These are phyloP conservation scores for Zaprionus capensis DNA, from an alignment of 1,140 invertebrate genomes.

Conservation along the genomic window DNA sequence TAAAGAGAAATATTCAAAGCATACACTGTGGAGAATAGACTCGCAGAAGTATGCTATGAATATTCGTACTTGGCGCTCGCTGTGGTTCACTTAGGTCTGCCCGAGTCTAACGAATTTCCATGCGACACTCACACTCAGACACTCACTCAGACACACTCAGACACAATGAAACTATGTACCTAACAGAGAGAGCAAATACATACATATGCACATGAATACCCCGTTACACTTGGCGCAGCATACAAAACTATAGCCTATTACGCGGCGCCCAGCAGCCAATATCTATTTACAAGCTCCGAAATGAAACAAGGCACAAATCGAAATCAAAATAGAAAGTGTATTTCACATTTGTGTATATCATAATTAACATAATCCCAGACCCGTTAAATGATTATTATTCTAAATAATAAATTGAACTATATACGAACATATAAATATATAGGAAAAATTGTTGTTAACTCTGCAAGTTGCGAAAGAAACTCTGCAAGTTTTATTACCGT, in stretches of 20 bases:
- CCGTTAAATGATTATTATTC: conserved; percentile 45
- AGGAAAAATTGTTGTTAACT: conserved; percentile 68
- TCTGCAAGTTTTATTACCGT: conserved; percentile 82
- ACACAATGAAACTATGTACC: conserved; percentile 81
- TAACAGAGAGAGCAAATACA: conserved; percentile 74
- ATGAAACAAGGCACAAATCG: conserved; percentile 24
- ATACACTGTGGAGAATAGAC: background rate
- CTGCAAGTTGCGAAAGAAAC: conserved; percentile 39
- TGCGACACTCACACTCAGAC: conserved; percentile 27
- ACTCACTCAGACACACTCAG: conserved; percentile 38
- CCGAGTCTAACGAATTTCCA: conserved; percentile 59
- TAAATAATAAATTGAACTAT: conserved; percentile 50
- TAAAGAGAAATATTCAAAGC: background rate
- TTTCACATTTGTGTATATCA: conserved; percentile 71
- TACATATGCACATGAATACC: conserved; percentile 57
- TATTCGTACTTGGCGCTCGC: background rate
- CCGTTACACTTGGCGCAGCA: conserved; percentile 23
- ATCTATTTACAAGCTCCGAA: conserved; percentile 73
- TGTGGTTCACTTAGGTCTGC: background rate
- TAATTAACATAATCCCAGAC: conserved; percentile 68
- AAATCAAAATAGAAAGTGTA: conserved; percentile 9
- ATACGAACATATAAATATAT: conserved; percentile 30
- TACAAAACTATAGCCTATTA: conserved; percentile 48
- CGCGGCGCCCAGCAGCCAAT: conserved; percentile 55
- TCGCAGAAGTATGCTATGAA: background rate